Evolutionary conservation across 2,888 invertebrate species (phyloP).

Genomic region (Trichopoda pennipes): DNA sequence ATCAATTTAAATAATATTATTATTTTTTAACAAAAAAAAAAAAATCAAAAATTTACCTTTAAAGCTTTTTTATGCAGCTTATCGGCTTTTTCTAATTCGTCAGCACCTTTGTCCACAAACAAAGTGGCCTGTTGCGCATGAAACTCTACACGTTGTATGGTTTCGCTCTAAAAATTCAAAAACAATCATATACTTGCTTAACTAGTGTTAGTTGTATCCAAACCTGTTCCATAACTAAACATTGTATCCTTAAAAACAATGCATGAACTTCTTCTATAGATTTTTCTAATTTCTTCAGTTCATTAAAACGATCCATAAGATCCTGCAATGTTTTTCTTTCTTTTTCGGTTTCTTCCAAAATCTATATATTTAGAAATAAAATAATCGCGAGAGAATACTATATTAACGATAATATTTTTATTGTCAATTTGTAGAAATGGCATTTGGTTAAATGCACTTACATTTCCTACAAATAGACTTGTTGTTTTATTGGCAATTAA

Average conservation of each 20-base stretch:
- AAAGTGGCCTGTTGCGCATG: constrained; percentile 80
- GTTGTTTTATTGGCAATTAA: constrained; percentile 79
- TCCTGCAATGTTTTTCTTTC: constrained; percentile 79
- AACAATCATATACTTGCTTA: not conserved
- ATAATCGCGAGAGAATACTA: constrained; percentile 50
- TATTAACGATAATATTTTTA: constrained; percentile 53
- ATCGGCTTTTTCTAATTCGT: constrained; percentile 75
- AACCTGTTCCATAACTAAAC: constrained; percentile 80
- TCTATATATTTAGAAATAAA: constrained; percentile 72
- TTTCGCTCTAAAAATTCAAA: constrained; percentile 74
- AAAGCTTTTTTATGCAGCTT: constrained; percentile 74
- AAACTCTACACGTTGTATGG: constrained; percentile 80
- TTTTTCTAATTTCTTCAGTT: constrained; percentile 79
- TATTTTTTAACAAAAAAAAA: not conserved
- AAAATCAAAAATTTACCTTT: constrained; percentile 71
- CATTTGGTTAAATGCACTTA: constrained; percentile 70
- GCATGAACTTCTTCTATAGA: constrained; percentile 81
- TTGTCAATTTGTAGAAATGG: constrained; percentile 16
- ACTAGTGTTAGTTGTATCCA: not conserved
- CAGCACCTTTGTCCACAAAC: constrained; percentile 79
- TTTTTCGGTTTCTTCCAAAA: constrained; percentile 80
- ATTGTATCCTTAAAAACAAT: constrained; percentile 80
- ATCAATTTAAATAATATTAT: not conserved
- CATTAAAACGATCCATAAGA: constrained; percentile 79
- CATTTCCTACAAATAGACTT: constrained; percentile 81